Percentiles rank a stretch among this genome's conserved stretches.
These are phyloP conservation scores for Moxostoma hubbsi DNA, from an alignment of 2,797 vertebrate species.

Conservation along the genomic window DNA sequence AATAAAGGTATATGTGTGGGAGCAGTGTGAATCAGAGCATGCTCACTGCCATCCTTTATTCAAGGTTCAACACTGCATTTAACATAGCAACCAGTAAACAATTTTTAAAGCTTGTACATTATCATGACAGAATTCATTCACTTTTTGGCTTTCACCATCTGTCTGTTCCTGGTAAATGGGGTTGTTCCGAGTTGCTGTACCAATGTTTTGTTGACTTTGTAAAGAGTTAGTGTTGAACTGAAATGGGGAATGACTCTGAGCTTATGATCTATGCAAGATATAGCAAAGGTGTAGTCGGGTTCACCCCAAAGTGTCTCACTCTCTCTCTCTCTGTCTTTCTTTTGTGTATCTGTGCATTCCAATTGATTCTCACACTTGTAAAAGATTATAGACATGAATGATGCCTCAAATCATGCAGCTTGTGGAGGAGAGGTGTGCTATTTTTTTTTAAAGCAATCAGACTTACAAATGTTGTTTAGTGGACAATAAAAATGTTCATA, in stretches of 20 bases:
- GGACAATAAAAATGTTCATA: too few relatives aligned
- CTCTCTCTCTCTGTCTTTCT: not conserved
- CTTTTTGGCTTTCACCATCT: slow-evolving; percentile 20
- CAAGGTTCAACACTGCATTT: slow-evolving; percentile 45
- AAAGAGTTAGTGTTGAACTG: not conserved
- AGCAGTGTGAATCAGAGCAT: not conserved
- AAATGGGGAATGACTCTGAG: not conserved
- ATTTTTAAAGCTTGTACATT: slow-evolving; percentile 34
- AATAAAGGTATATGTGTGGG: slow-evolving; percentile 30
- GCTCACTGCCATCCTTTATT: slow-evolving; percentile 53
- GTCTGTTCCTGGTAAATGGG: slow-evolving; percentile 21
- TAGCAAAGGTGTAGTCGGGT: not conserved
- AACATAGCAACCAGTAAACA: not conserved
- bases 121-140: slow-evolving; percentile 27
- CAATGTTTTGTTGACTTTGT: slow-evolving; percentile 18
- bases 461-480: too few relatives aligned
- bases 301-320: not conserved
- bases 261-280: not conserved
- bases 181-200: not conserved
- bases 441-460: too few relatives aligned
- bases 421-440: too few relatives aligned
- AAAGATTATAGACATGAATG: too few relatives aligned
- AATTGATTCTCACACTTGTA: too few relatives aligned
- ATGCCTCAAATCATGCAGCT: too few relatives aligned
- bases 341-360: too few relatives aligned